Percentiles rank a stretch among this genome's conserved stretches.
Evolutionary conservation across 2,797 vertebrate species (phyloP).

Genomic region (Accipiter fasciatus): DNA sequence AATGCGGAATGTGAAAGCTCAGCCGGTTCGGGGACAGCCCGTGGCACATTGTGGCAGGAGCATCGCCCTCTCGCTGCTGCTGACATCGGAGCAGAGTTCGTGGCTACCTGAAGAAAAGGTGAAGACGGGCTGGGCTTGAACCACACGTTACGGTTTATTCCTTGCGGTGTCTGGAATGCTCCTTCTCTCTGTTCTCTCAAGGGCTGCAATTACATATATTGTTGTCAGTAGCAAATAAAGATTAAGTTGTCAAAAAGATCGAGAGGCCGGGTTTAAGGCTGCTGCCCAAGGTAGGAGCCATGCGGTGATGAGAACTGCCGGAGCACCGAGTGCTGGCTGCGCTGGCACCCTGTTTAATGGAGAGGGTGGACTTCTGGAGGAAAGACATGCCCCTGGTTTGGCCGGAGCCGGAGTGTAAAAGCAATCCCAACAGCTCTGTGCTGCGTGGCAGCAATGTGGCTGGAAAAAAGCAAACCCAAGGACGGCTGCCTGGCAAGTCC

Average conservation of each 20-base stretch:
- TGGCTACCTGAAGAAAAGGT: background rate
- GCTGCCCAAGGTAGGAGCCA: background rate
- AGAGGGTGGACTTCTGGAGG: background rate
- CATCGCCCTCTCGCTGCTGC: fast-evolving
- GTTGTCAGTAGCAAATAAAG: conserved; percentile 8
- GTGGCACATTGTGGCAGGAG: fast-evolving
- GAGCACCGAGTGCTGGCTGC: fast-evolving
- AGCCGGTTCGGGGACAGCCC: background rate
- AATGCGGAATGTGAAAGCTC: fast-evolving
- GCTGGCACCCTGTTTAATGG: background rate
- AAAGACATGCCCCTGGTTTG: background rate
- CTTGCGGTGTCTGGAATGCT: background rate
- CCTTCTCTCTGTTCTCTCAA: background rate
- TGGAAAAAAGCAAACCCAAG: background rate
- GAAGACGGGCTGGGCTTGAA: background rate
- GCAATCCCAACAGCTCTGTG: background rate
- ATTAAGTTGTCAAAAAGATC: background rate
- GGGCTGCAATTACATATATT: background rate
- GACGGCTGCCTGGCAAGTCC: background rate
- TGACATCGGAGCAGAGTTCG: fast-evolving
- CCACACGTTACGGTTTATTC: fast-evolving
- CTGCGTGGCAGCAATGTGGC: background rate
- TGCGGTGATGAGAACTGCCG: fast-evolving
- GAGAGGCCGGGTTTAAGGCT: background rate
- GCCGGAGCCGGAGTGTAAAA: fast-evolving